phyloP scores from a whole-genome alignment of 2,113 vertebrate genomes.

The Stictonetta naevosa region DNA sequence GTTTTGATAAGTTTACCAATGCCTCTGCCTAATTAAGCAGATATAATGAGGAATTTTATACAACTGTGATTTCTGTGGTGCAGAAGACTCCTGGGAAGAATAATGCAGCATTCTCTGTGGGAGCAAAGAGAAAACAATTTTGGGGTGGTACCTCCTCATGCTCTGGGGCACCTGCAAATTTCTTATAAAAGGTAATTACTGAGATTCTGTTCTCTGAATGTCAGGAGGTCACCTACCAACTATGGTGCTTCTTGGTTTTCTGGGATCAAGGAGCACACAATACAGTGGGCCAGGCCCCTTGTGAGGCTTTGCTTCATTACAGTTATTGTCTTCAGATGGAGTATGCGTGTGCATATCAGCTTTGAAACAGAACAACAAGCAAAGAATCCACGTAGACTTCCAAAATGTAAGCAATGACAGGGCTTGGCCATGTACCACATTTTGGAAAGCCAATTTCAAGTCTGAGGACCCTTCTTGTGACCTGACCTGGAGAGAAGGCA shows the following conservation, averaged over 20 bases:
- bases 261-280: not conserved
- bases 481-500: not conserved
- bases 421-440: not conserved
- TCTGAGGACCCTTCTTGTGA: not conserved
- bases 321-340: not conserved
- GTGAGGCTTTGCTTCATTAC: not conserved
- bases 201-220: not conserved
- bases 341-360: not conserved
- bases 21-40: constrained; percentile 24
- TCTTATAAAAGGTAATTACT: not conserved
- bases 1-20: not conserved
- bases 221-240: not conserved
- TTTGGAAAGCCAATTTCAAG: not conserved
- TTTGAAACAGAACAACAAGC: not conserved
- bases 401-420: not conserved
- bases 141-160: not conserved
- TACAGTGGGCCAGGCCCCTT: not conserved
- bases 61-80: not conserved
- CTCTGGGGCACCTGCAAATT: not conserved
- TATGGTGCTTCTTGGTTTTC: not conserved
- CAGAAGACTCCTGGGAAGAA: not conserved
- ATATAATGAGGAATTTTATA: not conserved
- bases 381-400: not conserved
- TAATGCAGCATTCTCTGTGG: not conserved
- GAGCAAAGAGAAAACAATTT: not conserved